These are phyloP conservation scores for Lordiphosa andalusiaca DNA, from an alignment of 2,888 invertebrate species.

Conservation along the genomic window DNA sequence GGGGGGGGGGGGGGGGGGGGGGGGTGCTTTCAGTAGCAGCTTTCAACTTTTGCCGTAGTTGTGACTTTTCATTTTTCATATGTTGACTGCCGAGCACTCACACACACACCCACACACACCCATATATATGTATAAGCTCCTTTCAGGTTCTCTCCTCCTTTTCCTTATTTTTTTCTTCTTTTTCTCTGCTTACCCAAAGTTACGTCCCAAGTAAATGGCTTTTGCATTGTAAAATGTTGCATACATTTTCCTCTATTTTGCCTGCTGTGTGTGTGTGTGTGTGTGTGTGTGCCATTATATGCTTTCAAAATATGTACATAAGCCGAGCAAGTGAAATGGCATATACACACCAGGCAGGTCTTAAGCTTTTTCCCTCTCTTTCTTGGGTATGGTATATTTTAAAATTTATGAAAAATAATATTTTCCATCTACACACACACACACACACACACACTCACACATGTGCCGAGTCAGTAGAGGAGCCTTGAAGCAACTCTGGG, in stretches of 20 bases:
- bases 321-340: conserved; percentile 37
- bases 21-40: conserved; percentile 3
- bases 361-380: conserved; percentile 14
- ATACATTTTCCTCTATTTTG: conserved; percentile 74
- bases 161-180: conserved; percentile 20
- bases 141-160: conserved; percentile 22
- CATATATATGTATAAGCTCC: conserved; percentile 10
- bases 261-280: conserved; percentile 37
- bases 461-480: background rate
- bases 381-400: conserved; percentile 63
- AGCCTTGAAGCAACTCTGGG: conserved; percentile 31
- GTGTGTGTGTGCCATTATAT: conserved; percentile 28
- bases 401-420: conserved; percentile 79
- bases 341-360: background rate
- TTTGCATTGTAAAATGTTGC: conserved; percentile 77
- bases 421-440: conserved; percentile 67
- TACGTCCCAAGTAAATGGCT: conserved; percentile 63
- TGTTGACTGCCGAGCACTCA: conserved; percentile 54
- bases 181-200: conserved; percentile 10
- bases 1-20: conserved; percentile 1
- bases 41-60: conserved; percentile 44
- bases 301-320: conserved; percentile 46
- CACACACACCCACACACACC: conserved; percentile 11
- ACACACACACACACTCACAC: conserved; percentile 16
- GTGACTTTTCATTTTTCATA: conserved; percentile 76